A percentile compares a stretch with the other conserved stretches of the same genome.
Conservation (phyloP, 2,113 vertebrate genomes). For the Phoenicopterus ruber region DNA sequence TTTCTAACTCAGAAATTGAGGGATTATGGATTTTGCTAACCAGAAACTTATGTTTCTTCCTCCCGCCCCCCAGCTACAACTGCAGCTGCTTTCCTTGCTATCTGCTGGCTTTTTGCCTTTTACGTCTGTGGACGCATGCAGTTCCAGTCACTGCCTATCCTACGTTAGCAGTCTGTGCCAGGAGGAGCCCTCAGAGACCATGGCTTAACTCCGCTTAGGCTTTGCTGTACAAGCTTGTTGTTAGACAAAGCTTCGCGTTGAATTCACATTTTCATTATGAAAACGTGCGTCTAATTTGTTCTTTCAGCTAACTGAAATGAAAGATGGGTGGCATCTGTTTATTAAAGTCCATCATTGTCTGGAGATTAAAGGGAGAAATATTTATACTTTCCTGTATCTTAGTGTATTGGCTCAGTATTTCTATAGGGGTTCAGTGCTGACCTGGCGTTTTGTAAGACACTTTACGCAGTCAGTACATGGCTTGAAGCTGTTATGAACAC, state of each 20-base stretch:
- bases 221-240: slow-evolving; percentile 20
- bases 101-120: not conserved
- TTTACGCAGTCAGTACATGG: not conserved
- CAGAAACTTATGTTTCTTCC: not conserved
- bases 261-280: slow-evolving; percentile 13
- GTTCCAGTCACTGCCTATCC: not conserved
- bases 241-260: slow-evolving; percentile 1
- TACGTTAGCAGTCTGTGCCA: not conserved
- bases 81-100: not conserved
- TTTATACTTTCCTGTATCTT: not conserved
- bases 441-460: not conserved
- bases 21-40: not conserved
- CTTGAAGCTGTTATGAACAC: not conserved
- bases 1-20: not conserved
- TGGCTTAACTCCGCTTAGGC: slow-evolving; percentile 27
- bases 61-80: accelerated
- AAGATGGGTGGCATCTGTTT: slow-evolving; percentile 23
- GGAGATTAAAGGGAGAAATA: not conserved
- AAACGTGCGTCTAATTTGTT: slow-evolving; percentile 12
- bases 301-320: slow-evolving; percentile 7
- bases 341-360: not conserved
- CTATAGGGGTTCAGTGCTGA: not conserved
- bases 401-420: not conserved
- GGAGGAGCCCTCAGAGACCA: not conserved
- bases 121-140: not conserved